Percentiles rank a stretch among this genome's conserved stretches.
Evolutionary conservation across 2,113 vertebrate species (phyloP).

Genomic region (Caranx melampygus): DNA sequence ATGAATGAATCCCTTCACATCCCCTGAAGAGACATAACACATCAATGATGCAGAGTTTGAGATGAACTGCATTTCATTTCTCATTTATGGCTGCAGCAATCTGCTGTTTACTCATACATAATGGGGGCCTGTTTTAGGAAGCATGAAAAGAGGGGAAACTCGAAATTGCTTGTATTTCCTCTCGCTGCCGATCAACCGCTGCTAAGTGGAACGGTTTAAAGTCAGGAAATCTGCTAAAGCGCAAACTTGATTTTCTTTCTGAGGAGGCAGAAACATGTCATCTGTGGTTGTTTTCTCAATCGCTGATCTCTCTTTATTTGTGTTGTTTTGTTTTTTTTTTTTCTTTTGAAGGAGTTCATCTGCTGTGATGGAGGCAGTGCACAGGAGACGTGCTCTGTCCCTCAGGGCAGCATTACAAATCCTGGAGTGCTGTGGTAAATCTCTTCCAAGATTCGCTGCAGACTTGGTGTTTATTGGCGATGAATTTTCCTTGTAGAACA

Average conservation of each 20-base stretch:
- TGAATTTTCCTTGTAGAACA: conserved; percentile 15
- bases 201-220: not conserved
- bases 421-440: conserved; percentile 28
- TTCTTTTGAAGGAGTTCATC: not conserved
- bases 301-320: not conserved
- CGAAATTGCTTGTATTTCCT: not conserved
- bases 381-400: conserved; percentile 23
- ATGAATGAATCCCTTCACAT: not conserved
- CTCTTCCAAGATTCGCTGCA: conserved; percentile 13
- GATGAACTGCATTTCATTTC: not conserved
- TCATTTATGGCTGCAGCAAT: conserved; percentile 1
- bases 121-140: not conserved
- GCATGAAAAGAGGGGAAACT: not conserved
- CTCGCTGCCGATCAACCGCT: not conserved
- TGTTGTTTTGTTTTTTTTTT: not conserved
- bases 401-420: conserved; percentile 13
- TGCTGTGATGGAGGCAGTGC: not conserved
- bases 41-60: not conserved
- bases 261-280: not conserved
- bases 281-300: not conserved
- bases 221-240: not conserved
- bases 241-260: not conserved
- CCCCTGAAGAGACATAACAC: not conserved
- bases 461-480: conserved; percentile 8
- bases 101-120: not conserved